A percentile compares a stretch with the other conserved stretches of the same genome.
phyloP scores from a whole-genome alignment of 2,113 vertebrate genomes.

The Synchiropus splendidus region DNA sequence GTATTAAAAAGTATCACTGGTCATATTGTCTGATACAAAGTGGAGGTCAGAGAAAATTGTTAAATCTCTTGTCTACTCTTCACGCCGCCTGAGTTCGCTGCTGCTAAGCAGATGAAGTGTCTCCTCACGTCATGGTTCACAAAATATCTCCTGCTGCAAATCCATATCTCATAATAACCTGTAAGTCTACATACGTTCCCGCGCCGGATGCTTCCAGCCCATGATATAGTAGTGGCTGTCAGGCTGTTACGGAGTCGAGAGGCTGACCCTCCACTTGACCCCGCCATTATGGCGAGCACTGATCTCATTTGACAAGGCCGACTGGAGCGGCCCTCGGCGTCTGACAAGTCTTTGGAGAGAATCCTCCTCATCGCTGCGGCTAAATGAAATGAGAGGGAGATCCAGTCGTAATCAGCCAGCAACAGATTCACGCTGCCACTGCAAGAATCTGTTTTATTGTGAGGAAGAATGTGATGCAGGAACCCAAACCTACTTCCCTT shows the following conservation, averaged over 20 bases:
- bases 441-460: too few relatives aligned
- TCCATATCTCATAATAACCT: slow-evolving; percentile 6
- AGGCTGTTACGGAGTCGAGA: slow-evolving; percentile 64
- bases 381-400: slow-evolving; percentile 52
- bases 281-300: slow-evolving; percentile 66
- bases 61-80: slow-evolving; percentile 42
- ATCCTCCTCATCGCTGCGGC: slow-evolving; percentile 54
- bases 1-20: too few relatives aligned
- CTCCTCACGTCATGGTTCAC: slow-evolving; percentile 4
- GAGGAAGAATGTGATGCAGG: too few relatives aligned
- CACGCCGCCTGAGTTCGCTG: slow-evolving; percentile 31
- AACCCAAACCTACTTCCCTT: too few relatives aligned
- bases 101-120: slow-evolving; percentile 49
- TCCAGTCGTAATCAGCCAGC: slow-evolving; percentile 43
- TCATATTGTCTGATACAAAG: slow-evolving; percentile 6
- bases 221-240: slow-evolving; percentile 49
- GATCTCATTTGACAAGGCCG: slow-evolving; percentile 73
- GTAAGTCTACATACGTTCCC: slow-evolving; percentile 15
- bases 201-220: too few relatives aligned
- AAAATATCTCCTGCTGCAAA: too few relatives aligned
- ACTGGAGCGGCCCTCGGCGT: slow-evolving; percentile 61
- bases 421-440: too few relatives aligned
- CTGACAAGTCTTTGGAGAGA: slow-evolving; percentile 64
- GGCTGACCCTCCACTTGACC: slow-evolving; percentile 71
- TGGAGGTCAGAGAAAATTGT: slow-evolving; percentile 44